Evolutionary conservation across 2,113 vertebrate species (phyloP).

Genomic region (Myiagra hebetior): DNA sequence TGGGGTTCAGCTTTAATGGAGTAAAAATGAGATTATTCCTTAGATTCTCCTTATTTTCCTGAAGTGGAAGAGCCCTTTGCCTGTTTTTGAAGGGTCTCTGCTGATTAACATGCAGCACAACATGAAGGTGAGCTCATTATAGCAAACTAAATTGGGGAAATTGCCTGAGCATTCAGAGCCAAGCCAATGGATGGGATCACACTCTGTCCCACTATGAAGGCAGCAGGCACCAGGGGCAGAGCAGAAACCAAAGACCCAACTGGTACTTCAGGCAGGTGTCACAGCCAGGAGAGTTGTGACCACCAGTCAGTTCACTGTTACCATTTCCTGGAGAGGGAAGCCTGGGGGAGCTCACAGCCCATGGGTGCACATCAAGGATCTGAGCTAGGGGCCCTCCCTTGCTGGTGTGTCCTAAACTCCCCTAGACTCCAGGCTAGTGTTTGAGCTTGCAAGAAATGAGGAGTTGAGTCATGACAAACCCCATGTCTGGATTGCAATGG

Average conservation of each 20-base stretch:
- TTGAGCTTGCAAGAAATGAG: neutral
- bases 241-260: neutral
- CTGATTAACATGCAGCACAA: neutral
- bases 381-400: neutral
- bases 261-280: neutral
- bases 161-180: neutral
- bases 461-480: neutral
- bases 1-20: neutral
- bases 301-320: neutral
- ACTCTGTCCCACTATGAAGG: neutral
- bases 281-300: neutral
- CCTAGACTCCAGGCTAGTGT: neutral
- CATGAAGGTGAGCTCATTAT: fast-evolving
- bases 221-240: neutral
- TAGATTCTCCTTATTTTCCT: neutral
- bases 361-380: fast-evolving
- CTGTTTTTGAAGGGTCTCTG: neutral
- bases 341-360: neutral
- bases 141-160: neutral
- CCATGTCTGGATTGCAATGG: neutral
- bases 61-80: neutral
- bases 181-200: neutral
- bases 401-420: neutral
- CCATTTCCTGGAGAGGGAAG: neutral
- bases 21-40: neutral